Evolutionary conservation across 2,888 invertebrate species (phyloP), one percentile per base, ranked within the genome.

Genomic region (Chloroclystis v-ata): DNA sequence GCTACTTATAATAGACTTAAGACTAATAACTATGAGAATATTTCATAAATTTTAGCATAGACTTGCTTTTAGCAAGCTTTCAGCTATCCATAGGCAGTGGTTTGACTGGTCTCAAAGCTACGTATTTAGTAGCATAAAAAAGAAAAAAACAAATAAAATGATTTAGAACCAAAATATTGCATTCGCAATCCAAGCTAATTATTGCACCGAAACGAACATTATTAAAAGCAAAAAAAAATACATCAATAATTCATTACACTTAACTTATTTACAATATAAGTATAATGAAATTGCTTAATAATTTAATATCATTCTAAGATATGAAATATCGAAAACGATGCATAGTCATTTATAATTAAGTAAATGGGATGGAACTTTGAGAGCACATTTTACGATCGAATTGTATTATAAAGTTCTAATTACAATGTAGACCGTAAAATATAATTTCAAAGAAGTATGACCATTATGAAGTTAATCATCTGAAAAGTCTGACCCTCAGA

Each of bases 101-200:
- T 47, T 67, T 75, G 71, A 83, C 84, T 85, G 84, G 84, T 85
- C 76, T 46, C 40, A 54, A 54, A 64, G 65, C 70, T 67, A 65
- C 59, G 43, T 16, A 12, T 10, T 7, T 16, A 25, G 39, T 37
- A 50, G 46, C 46, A 8, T 37, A 47, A 61, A 53, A 48, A 53
- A 58, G 54, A 64, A 65, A 56, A 48, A 53, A 55, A 69, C 64
- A 52, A 63, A 72, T 20, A 20, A 48, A 56, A 35, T 30, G 28
- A 52, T 56, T 44, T 49, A 49, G 28, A 52, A 48, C 54, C 33
- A 47, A 50, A 47, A 54, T 44, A 52, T 53, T 43, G 40, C 41
- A 55, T 39, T 49, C 29, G 29, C 32, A 30, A 29, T 43, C 40
- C 69, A 72, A 73, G 72, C 72, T 66, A 67, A 65, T 69, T 77